Conservation (phyloP, 2,888 invertebrate species). For the Orgyia antiqua region DNA sequence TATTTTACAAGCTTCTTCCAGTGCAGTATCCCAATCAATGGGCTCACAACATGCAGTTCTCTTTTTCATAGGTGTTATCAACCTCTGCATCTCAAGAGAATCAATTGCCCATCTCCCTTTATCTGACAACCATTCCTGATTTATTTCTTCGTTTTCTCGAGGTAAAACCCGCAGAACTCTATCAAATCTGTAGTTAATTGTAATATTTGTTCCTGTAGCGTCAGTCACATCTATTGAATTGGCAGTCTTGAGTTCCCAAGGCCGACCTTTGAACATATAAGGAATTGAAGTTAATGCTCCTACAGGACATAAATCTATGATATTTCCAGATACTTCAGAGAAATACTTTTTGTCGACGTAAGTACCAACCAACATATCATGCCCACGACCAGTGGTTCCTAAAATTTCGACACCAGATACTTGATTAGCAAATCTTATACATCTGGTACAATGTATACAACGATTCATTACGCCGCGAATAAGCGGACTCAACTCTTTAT, state of each 20-base stretch:
- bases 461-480: conserved; percentile 99
- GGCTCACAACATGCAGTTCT: conserved; percentile 83
- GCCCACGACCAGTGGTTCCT: conserved; percentile 93
- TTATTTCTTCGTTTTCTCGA: conserved; percentile 73
- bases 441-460: conserved; percentile 99
- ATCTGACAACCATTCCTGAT: conserved; percentile 99
- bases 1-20: conserved; percentile 82
- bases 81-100: conserved; percentile 95
- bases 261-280: conserved; percentile 96
- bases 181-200: conserved; percentile 51
- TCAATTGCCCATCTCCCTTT: conserved; percentile 98
- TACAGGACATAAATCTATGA: conserved; percentile 99
- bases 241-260: conserved; percentile 95
- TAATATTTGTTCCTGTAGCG: conserved; percentile 64
- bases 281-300: conserved; percentile 98
- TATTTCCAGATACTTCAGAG: conserved; percentile 98
- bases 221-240: conserved; percentile 68
- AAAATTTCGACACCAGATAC: conserved; percentile 97
- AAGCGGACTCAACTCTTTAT: conserved; percentile 97
- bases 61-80: conserved; percentile 94
- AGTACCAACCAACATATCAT: conserved; percentile 98
- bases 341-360: conserved; percentile 98
- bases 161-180: conserved; percentile 57
- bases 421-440: conserved; percentile 98
- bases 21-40: conserved; percentile 95